These are phyloP conservation scores for Macrostomum lignano DNA, from an alignment of 1,140 invertebrate genomes.

Conservation along the genomic window DNA sequence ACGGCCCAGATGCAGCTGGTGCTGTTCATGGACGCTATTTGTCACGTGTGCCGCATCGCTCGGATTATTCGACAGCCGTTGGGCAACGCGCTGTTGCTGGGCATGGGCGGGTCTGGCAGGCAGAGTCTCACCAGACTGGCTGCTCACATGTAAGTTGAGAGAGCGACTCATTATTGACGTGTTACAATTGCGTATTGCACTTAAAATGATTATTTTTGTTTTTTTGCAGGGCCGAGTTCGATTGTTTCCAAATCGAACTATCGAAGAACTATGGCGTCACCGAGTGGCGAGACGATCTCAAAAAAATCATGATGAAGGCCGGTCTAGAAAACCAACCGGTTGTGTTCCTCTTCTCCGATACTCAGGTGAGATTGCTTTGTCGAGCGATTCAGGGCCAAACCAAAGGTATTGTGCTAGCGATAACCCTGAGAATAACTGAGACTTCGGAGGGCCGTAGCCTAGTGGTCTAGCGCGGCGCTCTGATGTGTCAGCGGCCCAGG, in stretches of 20 bases:
- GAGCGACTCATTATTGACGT: background rate
- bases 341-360: constrained; percentile 28
- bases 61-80: constrained; percentile 27
- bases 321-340: constrained; percentile 26
- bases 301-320: constrained; percentile 25
- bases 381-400: no score
- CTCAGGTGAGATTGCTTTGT: constrained; percentile 21
- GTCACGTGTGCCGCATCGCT: constrained; percentile 22
- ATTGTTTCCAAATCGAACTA: constrained; percentile 27
- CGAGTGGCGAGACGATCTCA: constrained; percentile 28
- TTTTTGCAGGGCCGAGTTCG: constrained; percentile 21
- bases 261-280: constrained; percentile 25
- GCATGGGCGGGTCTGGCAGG: constrained; percentile 25
- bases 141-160: constrained; percentile 20
- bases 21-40: constrained; percentile 26
- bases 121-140: constrained; percentile 24
- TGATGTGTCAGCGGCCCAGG: no score
- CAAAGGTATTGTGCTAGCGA: no score
- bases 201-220: no score
- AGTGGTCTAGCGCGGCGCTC: no score
- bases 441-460: no score
- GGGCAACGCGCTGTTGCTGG: constrained; percentile 26
- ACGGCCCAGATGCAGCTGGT: constrained; percentile 43
- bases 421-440: no score
- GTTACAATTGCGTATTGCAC: constrained; percentile 2